Conservation (phyloP, 2,797 vertebrate genomes). For the Phoeniculus purpureus region DNA sequence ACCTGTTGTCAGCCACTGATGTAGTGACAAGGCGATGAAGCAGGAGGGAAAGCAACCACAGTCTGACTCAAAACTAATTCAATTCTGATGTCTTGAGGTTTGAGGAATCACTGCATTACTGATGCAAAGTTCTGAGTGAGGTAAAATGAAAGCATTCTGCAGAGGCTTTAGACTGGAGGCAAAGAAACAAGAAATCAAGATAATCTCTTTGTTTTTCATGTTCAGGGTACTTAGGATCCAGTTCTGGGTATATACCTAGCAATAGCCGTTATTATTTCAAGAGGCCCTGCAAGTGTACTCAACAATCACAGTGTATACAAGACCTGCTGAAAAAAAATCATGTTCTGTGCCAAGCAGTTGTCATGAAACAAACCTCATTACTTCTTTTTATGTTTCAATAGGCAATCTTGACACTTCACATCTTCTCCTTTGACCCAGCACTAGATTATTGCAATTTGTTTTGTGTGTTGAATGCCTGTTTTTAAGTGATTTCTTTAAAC, state of each 20-base stretch:
- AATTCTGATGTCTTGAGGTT: background rate
- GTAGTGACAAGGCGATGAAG: background rate
- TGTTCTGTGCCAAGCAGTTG: background rate
- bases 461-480: background rate
- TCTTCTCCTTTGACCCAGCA: background rate
- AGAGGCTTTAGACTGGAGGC: background rate
- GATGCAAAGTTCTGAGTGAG: background rate
- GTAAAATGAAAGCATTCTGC: background rate
- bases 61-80: background rate
- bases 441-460: background rate
- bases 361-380: background rate
- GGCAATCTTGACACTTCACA: background rate
- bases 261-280: background rate
- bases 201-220: background rate
- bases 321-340: background rate
- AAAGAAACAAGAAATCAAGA: background rate
- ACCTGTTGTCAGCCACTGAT: background rate
- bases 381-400: background rate
- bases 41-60: background rate
- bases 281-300: background rate
- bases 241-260: background rate
- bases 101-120: background rate
- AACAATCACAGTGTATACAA: background rate
- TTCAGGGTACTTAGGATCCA: background rate
- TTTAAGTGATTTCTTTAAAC: background rate